Evolutionary conservation across 2,113 vertebrate species (phyloP).

Genomic region (Lycocorax pyrrhopterus): DNA sequence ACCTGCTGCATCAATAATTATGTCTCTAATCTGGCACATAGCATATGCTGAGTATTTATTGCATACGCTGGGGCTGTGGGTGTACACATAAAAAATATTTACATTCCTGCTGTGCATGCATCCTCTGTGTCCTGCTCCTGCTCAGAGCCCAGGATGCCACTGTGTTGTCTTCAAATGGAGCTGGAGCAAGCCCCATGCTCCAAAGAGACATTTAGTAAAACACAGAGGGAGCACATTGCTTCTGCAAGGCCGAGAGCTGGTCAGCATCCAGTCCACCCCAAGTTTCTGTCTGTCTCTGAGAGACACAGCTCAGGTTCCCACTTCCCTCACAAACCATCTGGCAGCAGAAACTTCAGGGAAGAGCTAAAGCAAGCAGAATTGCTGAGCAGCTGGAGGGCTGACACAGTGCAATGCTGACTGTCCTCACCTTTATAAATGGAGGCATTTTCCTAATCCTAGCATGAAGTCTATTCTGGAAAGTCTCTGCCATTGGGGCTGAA

Average conservation of each 20-base stretch:
- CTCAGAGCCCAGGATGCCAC: background rate
- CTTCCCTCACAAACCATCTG: background rate
- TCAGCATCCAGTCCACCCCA: background rate
- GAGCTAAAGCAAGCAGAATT: background rate
- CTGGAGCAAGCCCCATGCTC: background rate
- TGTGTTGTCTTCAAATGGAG: background rate
- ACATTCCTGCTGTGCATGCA: background rate
- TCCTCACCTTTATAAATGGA: background rate
- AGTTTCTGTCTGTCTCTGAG: background rate
- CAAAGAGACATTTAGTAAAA: background rate
- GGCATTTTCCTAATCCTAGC: background rate
- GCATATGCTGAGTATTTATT: background rate
- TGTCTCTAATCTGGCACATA: background rate
- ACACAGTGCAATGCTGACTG: accelerated
- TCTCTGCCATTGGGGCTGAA: background rate
- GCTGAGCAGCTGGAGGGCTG: background rate
- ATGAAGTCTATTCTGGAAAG: background rate
- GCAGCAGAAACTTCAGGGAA: background rate
- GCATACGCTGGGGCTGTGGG: background rate
- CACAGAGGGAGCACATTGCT: background rate
- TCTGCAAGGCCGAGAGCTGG: background rate
- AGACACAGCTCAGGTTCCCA: background rate
- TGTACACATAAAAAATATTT: conserved; percentile 6
- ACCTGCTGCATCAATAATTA: conserved; percentile 48
- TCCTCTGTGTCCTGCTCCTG: background rate